A percentile compares a stretch with the other conserved stretches of the same genome.
phyloP scores from a whole-genome alignment of 2,888 invertebrate genomes.

The Limnephilus rhombicus region DNA sequence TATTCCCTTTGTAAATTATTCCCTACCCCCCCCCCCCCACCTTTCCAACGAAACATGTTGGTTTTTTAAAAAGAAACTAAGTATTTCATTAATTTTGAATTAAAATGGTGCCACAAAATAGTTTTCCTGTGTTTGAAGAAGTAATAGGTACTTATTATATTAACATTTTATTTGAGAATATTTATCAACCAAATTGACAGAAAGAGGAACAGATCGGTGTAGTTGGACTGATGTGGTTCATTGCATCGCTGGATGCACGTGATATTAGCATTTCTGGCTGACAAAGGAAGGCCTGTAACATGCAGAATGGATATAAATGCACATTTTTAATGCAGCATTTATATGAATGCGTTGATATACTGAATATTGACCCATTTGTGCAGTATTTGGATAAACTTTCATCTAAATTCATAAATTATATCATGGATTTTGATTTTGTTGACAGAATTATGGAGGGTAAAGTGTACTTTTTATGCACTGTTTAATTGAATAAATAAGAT shows the following conservation, averaged over 20 bases:
- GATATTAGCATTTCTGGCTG: conserved; percentile 5
- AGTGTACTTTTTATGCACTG: too few relatives aligned
- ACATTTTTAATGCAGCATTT: conserved; percentile 13
- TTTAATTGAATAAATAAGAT: too few relatives aligned
- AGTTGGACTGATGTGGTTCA: not conserved
- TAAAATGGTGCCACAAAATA: too few relatives aligned
- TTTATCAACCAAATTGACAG: not conserved
- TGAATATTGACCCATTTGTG: not conserved
- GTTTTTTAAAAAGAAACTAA: too few relatives aligned
- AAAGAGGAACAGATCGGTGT: not conserved
- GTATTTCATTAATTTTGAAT: too few relatives aligned
- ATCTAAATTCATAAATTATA: not conserved
- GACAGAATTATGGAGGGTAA: not conserved
- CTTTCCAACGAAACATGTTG: too few relatives aligned
- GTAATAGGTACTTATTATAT: too few relatives aligned
- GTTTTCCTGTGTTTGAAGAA: too few relatives aligned
- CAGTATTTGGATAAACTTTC: not conserved
- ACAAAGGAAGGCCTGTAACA: conserved; percentile 9
- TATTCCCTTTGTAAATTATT: too few relatives aligned
- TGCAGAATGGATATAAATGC: conserved; percentile 1
- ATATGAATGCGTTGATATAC: not conserved
- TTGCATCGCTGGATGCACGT: not conserved
- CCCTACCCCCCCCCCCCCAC: too few relatives aligned
- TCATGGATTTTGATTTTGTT: not conserved
- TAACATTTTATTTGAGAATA: too few relatives aligned